phyloP scores from a whole-genome alignment of 2,113 vertebrate species.

The Nothocercus julius region DNA sequence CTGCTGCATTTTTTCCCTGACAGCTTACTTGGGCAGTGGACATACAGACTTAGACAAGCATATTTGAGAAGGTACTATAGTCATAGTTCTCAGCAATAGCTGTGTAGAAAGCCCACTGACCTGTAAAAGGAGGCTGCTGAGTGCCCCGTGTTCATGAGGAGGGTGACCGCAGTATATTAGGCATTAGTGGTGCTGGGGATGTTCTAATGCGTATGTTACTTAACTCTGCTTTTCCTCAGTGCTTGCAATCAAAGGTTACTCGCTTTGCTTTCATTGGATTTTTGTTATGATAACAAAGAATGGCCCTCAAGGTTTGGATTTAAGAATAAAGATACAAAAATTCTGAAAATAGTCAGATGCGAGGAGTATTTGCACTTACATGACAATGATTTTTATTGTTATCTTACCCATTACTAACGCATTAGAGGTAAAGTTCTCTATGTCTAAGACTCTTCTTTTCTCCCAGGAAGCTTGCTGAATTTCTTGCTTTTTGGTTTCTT shows the following conservation, averaged over 20 bases:
- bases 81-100: conserved; percentile 58
- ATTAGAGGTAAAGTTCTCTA: neutral
- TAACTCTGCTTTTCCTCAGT: conserved; percentile 12
- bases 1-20: conserved; percentile 54
- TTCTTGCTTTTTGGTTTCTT: neutral
- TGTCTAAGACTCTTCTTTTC: neutral
- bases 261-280: neutral
- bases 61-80: conserved; percentile 66
- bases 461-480: neutral
- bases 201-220: conserved; percentile 49
- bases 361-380: neutral
- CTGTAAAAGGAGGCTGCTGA: conserved; percentile 63
- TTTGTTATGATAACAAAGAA: conserved; percentile 1
- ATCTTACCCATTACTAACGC: neutral
- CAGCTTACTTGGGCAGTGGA: conserved; percentile 43
- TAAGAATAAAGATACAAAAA: neutral
- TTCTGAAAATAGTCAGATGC: neutral
- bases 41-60: conserved; percentile 67
- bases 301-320: neutral
- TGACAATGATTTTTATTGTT: neutral
- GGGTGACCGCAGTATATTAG: conserved; percentile 51
- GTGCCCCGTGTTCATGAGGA: conserved; percentile 15
- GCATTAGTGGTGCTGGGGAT: conserved; percentile 36
- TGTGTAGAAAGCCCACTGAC: conserved; percentile 73
- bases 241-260: conserved; percentile 18